phyloP scores from a whole-genome alignment of 30 jellyfish, hydroid and myxozoan species.

The Turritopsis dohrnii region DNA sequence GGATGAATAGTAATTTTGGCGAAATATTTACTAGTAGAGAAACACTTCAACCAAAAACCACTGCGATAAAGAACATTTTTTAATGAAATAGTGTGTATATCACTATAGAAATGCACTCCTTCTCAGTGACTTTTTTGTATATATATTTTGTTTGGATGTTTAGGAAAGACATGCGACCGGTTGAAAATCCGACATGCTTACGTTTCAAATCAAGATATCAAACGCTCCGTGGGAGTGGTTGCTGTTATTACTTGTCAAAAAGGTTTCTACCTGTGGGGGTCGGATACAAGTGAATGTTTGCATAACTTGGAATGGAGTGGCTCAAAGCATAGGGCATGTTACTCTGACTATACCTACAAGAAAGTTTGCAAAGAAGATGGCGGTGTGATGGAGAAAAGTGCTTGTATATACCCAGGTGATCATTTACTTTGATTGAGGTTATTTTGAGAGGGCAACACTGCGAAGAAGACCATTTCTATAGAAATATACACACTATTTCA shows the following conservation, averaged over 20 bases:
- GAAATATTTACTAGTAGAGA: too few species aligned
- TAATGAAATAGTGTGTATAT: too few species aligned
- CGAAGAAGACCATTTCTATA: too few species aligned
- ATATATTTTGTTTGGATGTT: background rate
- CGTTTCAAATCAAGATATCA: background rate
- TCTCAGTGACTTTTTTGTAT: background rate
- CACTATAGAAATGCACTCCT: too few species aligned
- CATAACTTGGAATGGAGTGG: background rate
- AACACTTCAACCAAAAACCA: too few species aligned
- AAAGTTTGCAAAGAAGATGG: background rate
- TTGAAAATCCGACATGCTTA: background rate
- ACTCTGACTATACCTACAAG: background rate
- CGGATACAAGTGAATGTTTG: background rate
- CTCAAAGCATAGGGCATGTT: background rate
- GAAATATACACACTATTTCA: too few species aligned
- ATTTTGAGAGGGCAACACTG: too few species aligned
- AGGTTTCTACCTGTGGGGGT: constrained; percentile 1
- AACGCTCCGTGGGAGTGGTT: background rate
- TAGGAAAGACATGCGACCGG: background rate
- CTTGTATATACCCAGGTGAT: background rate
- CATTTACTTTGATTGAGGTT: too few species aligned
- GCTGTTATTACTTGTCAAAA: background rate
- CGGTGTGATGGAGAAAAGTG: background rate
- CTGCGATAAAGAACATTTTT: too few species aligned
- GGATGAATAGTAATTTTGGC: too few species aligned